These are phyloP conservation scores for Oplegnathus fasciatus DNA, from an alignment of 2,113 vertebrate genomes.

Conservation along the genomic window DNA sequence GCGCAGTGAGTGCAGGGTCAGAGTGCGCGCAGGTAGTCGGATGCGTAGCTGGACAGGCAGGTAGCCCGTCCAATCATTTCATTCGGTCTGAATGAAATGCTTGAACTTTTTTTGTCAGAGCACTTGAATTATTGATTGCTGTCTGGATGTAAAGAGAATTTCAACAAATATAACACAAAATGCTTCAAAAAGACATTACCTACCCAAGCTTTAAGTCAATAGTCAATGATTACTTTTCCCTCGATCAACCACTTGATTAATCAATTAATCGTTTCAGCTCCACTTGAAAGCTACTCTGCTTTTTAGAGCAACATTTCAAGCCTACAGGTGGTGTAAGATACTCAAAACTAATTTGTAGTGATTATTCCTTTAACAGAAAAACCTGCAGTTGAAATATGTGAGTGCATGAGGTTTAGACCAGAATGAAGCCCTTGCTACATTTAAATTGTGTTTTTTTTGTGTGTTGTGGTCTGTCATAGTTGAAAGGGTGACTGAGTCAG, in stretches of 20 bases:
- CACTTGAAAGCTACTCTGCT: not conserved
- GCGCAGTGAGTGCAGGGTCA: too few species aligned
- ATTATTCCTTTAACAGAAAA: not conserved
- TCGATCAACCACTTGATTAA: not conserved
- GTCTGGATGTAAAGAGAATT: too few species aligned
- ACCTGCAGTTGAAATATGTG: not conserved
- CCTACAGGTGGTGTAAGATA: not conserved
- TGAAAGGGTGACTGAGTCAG: not conserved
- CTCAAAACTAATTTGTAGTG: not conserved
- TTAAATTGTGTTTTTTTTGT: not conserved
- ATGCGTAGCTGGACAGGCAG: too few species aligned
- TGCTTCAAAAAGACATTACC: too few species aligned
- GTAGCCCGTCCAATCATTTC: too few species aligned
- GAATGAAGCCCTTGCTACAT: not conserved
- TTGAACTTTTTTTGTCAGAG: too few species aligned
- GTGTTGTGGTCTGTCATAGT: not conserved
- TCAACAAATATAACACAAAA: too few species aligned
- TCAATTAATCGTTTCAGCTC: not conserved
- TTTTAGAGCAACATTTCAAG: not conserved
- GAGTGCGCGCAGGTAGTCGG: too few species aligned
- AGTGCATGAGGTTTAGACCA: not conserved
- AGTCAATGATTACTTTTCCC: not conserved
- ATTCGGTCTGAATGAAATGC: too few species aligned
- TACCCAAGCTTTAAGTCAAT: too few species aligned
- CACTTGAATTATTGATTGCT: too few species aligned